A percentile compares a stretch with the other conserved stretches of the same genome.
Evolutionary conservation across 2,113 vertebrate genomes (phyloP).

Genomic region (Lasiurus borealis): DNA sequence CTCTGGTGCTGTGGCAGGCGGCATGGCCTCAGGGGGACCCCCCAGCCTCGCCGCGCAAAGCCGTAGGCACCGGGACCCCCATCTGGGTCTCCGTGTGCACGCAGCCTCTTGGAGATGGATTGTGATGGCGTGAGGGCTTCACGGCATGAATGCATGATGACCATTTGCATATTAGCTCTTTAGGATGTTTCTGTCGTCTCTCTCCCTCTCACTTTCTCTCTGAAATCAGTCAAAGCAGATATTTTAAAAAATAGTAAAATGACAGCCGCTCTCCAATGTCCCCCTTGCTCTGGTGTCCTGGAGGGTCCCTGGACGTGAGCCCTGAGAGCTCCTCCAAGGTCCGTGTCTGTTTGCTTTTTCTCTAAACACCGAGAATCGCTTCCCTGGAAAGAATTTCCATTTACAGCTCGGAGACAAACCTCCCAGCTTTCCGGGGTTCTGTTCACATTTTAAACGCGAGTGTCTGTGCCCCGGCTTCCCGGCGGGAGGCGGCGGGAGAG

Average conservation of each 20-base stretch:
- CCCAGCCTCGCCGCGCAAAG: no score
- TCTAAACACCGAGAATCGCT: slow-evolving; percentile 22
- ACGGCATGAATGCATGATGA: no score
- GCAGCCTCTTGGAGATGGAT: no score
- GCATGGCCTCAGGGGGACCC: no score
- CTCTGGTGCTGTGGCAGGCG: no score
- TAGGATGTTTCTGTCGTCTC: no score
- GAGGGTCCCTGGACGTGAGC: background rate
- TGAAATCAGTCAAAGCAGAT: no score
- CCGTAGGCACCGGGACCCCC: no score
- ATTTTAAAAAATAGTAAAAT: background rate
- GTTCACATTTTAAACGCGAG: slow-evolving; percentile 53
- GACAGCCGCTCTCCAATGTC: background rate
- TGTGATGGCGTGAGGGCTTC: no score
- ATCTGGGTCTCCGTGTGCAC: no score
- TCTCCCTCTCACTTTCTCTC: no score
- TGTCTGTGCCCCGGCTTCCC: slow-evolving; percentile 23
- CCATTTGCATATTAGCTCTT: no score
- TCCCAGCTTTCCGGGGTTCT: slow-evolving; percentile 48
- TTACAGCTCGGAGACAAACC: slow-evolving; percentile 34
- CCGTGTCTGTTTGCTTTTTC: slow-evolving; percentile 17
- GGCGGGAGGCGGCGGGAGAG: slow-evolving; percentile 63
- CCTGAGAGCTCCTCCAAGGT: background rate
- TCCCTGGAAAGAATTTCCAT: slow-evolving; percentile 34
- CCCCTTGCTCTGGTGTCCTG: background rate